Base-by-base conservation (phyloP, 2,888 invertebrate genomes). In the Pandemis cinnamomeana region DNA sequence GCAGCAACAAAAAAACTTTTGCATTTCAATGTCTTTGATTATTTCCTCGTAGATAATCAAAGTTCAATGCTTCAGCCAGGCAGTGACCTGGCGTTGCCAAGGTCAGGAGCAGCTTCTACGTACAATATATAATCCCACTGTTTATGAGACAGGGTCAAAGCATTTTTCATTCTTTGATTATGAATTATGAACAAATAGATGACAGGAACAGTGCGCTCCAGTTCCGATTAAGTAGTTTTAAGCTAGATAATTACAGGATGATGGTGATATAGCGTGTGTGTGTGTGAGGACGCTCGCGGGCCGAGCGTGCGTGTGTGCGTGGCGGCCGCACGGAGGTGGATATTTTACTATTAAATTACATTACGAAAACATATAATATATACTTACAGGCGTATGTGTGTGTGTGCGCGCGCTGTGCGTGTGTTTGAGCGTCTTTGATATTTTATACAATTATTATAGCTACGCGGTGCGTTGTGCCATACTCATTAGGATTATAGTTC, bases 401-500 rank as follows among this genome's bases (percentile, higher is more conserved):
- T 41, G 53, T 48, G 67, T n/a, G 58, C 13, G 62, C 20, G 20
- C 20, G 20, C 20, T 15, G 42, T 44, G 61, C 41, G 41, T 20
- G 13, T 11, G 15, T 27, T 36, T 20, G 62, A n/a, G 62, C 41
- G 72, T 46, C 68, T 72, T 53, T 42, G 69, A 72, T 64, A 73
- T 73, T 69, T 64, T 64, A 46, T 66, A 67, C 62, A 67, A 53
- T 44, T 42, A 20, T 42, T 55, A 44, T 46, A 61, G 46, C 51
- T 51, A 51, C n/a, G 55, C 55, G 55, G 15, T 55, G 67, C 60
- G 69, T 70, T 73, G 73, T 73, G 73, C 73, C 73, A 73, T 73
- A 73, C 69, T 73, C 73, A 73, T 27, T 73, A 73, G 73, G 48
- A 60, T 72, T 41, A 61, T 66, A 63, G 64, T 36, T 58, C 60